Evolutionary conservation across 2,888 invertebrate species (phyloP), one percentile per base, ranked within the genome.

Genomic region (Cosmia pyralina): DNA sequence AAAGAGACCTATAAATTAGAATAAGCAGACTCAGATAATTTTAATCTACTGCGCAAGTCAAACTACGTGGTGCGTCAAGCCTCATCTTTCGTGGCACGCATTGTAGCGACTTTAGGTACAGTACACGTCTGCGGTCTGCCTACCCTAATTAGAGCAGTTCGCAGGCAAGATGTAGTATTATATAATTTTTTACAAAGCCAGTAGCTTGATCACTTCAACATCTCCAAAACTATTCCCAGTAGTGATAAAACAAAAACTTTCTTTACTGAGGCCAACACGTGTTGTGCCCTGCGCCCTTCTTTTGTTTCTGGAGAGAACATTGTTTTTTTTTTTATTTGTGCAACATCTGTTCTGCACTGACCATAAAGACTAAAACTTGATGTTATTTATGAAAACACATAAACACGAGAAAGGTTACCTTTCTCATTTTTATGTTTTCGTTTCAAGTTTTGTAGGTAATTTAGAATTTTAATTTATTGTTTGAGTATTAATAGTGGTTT

Each of bases 261-360:
- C 84, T 57, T 46, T 19, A 22, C n/a, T 4, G 5, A 50, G 4
- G 11, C 52, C 69, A 79, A 80, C 87, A 87, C 74, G 79, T 88
- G 86, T 69, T 59, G 34, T 28, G 65, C 28, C 28, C 3, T 28
- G 28, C 28, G 3, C 22, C 41, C 58, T 46, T 63, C 68, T 15
- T 73, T 77, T 73, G 73, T 79, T 84, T 81, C 72, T 66, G 55
- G 72, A 50, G 48, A 48, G 63, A 59, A 57, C 66, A 69, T 79
- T 80, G 75, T 76, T 78, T 77, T 83, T 76, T 69, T 44, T 69
- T 41, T 68, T 58, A 70, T 79, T 88, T 84, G 83, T 77, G 85
- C 79, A 87, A 89, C 90, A 89, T 89, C 83, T 88, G 88, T 57
- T 72, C 38, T 0, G 34, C 17, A 19, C 44, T 76, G 71, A 72